A percentile compares a stretch with the other conserved stretches of the same genome.
These are phyloP conservation scores for Epinephelus cyanopodus DNA, from an alignment of 2,113 vertebrate genomes.

Conservation along the genomic window DNA sequence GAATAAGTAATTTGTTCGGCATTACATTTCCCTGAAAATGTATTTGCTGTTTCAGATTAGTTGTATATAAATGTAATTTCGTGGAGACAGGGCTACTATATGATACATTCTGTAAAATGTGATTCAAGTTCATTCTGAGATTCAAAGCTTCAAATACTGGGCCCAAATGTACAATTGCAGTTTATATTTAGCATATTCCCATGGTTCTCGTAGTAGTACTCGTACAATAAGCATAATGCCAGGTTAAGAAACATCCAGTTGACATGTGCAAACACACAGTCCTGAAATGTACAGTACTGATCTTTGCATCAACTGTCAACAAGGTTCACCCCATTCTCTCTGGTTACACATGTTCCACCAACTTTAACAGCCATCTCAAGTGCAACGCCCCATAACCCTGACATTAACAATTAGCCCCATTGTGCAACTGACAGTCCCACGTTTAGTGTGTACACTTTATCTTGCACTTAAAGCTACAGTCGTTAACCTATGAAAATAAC, in stretches of 20 bases:
- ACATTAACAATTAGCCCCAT: neutral
- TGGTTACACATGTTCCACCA: neutral
- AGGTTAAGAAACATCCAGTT: neutral
- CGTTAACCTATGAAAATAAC: no score
- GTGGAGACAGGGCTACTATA: no score
- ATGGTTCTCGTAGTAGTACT: no score
- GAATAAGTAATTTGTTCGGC: no score
- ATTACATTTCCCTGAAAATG: no score
- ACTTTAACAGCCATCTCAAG: neutral
- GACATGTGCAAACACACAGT: no score
- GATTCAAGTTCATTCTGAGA: no score
- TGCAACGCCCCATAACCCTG: conserved; percentile 8
- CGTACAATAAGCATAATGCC: neutral
- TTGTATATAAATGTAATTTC: no score
- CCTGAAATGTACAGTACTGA: conserved; percentile 1
- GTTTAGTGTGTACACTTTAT: neutral
- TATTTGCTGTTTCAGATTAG: no score
- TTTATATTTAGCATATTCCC: no score
- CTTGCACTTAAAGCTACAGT: neutral
- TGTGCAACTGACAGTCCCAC: neutral
- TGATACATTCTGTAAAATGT: neutral
- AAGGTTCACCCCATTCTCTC: neutral
- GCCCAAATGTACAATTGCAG: no score
- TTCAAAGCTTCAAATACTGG: no score
- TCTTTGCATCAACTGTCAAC: conserved; percentile 8